A percentile compares a stretch with the other conserved stretches of the same genome.
Conservation (phyloP, 2,113 vertebrate genomes). For the Corapipo altera region DNA sequence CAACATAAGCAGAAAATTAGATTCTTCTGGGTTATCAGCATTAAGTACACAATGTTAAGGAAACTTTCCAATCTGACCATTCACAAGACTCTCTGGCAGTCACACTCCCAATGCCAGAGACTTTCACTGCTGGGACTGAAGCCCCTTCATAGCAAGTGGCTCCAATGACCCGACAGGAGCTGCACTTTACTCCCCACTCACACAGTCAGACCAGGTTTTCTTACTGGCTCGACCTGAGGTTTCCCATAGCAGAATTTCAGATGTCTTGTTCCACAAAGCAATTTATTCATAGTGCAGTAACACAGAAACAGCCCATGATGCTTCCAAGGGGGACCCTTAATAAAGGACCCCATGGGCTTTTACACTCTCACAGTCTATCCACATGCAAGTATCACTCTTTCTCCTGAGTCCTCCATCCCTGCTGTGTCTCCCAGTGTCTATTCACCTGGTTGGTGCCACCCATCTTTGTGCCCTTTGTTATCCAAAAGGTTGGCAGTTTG, state of each 20-base stretch:
- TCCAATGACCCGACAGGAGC: rapidly evolving
- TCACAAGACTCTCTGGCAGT: neutral
- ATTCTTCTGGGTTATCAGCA: neutral
- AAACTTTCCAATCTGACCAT: neutral
- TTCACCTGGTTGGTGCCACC: neutral
- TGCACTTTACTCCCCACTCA: neutral
- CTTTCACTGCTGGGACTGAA: neutral
- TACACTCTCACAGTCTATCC: neutral
- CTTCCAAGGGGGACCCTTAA: neutral
- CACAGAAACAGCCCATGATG: neutral
- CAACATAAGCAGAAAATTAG: neutral
- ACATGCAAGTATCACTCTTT: neutral
- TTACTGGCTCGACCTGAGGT: neutral
- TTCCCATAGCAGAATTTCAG: neutral
- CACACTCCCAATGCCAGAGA: neutral
- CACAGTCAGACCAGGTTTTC: neutral
- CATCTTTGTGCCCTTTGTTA: neutral
- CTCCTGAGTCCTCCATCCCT: neutral
- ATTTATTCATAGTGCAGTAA: neutral
- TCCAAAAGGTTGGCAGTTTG: neutral
- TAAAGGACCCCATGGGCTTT: neutral
- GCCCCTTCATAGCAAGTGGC: rapidly evolving
- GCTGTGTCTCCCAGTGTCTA: neutral
- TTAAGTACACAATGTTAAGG: neutral
- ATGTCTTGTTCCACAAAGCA: neutral